phyloP scores from a whole-genome alignment of 2,888 invertebrate species.

The Parnassius mnemosyne region DNA sequence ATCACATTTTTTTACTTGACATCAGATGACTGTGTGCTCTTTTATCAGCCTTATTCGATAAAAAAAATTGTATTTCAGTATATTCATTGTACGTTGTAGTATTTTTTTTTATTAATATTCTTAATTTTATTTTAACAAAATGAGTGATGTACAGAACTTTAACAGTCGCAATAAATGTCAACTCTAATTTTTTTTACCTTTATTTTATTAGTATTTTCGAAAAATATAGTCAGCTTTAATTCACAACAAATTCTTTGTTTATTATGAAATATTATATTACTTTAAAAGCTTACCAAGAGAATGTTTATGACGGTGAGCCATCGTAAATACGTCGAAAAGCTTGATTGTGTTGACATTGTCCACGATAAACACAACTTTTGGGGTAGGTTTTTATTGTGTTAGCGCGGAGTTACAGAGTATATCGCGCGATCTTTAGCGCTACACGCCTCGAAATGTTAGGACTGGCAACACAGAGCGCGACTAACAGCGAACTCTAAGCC shows the following conservation, averaged over 20 bases:
- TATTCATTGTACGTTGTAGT: no score
- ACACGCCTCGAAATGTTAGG: constrained; percentile 51
- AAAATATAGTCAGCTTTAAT: no score
- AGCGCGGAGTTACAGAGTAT: constrained; percentile 32
- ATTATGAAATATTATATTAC: constrained; percentile 3
- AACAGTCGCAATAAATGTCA: no score
- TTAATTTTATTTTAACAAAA: no score
- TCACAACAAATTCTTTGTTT: neutral
- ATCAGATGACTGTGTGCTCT: no score
- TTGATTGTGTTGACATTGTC: constrained; percentile 41
- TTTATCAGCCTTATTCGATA: no score
- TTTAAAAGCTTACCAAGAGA: constrained; percentile 55
- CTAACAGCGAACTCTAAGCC: constrained; percentile 64
- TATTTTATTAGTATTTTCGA: no score
- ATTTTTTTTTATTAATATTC: no score
- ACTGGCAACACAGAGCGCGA: constrained; percentile 51
- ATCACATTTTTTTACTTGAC: no score
- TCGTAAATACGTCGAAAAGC: constrained; percentile 51
- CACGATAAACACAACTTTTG: constrained; percentile 61
- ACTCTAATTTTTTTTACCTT: no score
- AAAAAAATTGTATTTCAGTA: no score
- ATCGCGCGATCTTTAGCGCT: constrained; percentile 47
- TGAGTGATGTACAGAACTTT: no score
- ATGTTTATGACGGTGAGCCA: constrained; percentile 58
- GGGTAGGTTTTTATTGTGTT: constrained; percentile 39